These are phyloP conservation scores for Tetragonula clypearis DNA, from an alignment of 1,140 invertebrate species.

Conservation along the genomic window DNA sequence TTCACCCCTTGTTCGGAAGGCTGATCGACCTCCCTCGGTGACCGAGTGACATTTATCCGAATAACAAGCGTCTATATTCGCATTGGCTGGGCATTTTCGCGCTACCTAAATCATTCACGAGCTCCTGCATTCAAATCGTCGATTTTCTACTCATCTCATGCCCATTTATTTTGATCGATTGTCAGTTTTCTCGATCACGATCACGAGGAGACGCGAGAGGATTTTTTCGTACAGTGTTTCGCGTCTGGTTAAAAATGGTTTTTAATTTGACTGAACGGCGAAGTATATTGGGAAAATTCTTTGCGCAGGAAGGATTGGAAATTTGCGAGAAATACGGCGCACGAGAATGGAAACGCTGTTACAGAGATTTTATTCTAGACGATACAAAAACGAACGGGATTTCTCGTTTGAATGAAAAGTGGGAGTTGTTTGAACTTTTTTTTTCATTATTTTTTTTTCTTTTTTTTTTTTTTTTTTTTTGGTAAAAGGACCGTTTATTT, in stretches of 20 bases:
- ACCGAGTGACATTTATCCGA: slow-evolving; percentile 70
- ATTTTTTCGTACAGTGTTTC: not conserved
- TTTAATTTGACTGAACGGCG: slow-evolving; percentile 1
- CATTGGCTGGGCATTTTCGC: slow-evolving; percentile 43
- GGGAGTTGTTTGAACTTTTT: not conserved
- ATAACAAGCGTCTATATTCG: slow-evolving; percentile 59
- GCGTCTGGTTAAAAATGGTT: not conserved
- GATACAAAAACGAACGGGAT: not conserved
- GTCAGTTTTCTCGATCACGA: slow-evolving; percentile 16
- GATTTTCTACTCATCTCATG: slow-evolving; percentile 11
- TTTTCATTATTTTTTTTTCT: too few species aligned
- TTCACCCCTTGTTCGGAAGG: slow-evolving; percentile 22
- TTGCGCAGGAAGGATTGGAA: not conserved
- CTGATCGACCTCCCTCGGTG: slow-evolving; percentile 39
- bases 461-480: not conserved
- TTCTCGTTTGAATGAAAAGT: not conserved
- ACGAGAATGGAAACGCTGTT: slow-evolving; percentile 5
- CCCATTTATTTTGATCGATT: slow-evolving; percentile 9
- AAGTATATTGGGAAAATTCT: not conserved
- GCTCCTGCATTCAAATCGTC: slow-evolving; percentile 40
- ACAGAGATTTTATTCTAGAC: not conserved
- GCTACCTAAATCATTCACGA: slow-evolving; percentile 58
- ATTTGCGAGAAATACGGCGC: not conserved
- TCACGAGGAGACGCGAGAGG: not conserved
- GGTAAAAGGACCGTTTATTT: not conserved